Base-by-base conservation (phyloP, 2,113 vertebrate genomes). In the Cichladusa arquata region DNA sequence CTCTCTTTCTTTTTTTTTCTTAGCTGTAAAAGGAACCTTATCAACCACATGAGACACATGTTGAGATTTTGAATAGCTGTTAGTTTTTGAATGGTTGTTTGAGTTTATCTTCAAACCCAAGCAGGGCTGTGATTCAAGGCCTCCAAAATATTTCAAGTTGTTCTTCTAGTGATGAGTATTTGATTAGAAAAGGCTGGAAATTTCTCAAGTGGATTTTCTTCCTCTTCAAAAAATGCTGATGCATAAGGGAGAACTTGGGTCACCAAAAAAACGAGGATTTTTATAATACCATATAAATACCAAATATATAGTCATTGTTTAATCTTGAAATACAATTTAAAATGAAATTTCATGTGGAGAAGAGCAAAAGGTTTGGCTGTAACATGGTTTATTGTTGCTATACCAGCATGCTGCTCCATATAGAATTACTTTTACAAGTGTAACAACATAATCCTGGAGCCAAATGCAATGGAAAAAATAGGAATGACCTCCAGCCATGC, bases 181-280 rank as follows among this genome's bases (percentile, higher is more conserved):
- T 80, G 25, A 88, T 72, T 58, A 81, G 12, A 69, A 28, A 9
- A 69, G 23, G 19, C 8, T 62, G 42, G n/a, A 86, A 73, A 62
- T 50, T 66, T 77, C 77, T 50, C 42, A 60, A 45, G 20, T 58
- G 42, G 14, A 14, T 38, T 72, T 58, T 54, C 33, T 36, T 42
- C 25, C 14, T 64, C 62, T 72, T 61, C 29, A 82, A 47, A 90
- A 90, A 88, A 64, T 47, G 19, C 28, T 34, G 36, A 34, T 38
- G 23, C 2, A 1, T 4, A 19, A 57, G 22, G 66, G 36, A 2
- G 2, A 79, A 69, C 53, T 9, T 0, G 1, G 5, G 36, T 78
- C 11, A 54, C 20, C 47, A 29, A 36, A 28, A 45, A 19, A 33
- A 19, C 4, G 4, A 14, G 1, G 9, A 10, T 29, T 90, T 81